Evolutionary conservation across 1,140 invertebrate species (phyloP).

Genomic region (Philaenus spumarius): DNA sequence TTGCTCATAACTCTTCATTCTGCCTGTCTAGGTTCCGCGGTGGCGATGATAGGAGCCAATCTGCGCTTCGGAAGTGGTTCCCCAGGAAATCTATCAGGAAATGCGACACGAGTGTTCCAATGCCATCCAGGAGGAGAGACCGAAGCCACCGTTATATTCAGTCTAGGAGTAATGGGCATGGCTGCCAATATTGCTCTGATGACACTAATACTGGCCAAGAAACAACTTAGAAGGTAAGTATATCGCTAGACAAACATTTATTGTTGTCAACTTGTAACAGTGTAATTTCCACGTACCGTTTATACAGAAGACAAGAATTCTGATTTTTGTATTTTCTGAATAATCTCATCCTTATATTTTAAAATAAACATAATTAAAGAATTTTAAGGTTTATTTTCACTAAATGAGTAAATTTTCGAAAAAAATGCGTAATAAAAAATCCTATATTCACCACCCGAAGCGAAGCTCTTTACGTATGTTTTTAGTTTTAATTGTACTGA

Average conservation of each 20-base stretch:
- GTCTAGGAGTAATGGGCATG: slow-evolving; percentile 70
- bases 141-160: slow-evolving; percentile 70
- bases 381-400: too few species aligned
- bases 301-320: too few species aligned
- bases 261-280: background rate
- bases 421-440: too few species aligned
- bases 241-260: background rate
- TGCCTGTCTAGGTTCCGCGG: slow-evolving; percentile 51
- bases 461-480: too few species aligned
- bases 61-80: slow-evolving; percentile 60
- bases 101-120: slow-evolving; percentile 60
- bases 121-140: slow-evolving; percentile 73
- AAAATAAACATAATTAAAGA: too few species aligned
- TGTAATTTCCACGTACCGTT: too few species aligned
- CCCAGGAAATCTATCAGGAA: slow-evolving; percentile 54
- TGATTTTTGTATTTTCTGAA: too few species aligned
- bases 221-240: slow-evolving; percentile 62
- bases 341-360: too few species aligned
- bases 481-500: too few species aligned
- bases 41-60: slow-evolving; percentile 70
- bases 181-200: slow-evolving; percentile 74
- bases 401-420: too few species aligned
- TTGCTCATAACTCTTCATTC: too few species aligned
- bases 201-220: slow-evolving; percentile 67
- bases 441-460: too few species aligned